Conservation (phyloP, 2,113 vertebrate genomes). For the Melozone crissalis region DNA sequence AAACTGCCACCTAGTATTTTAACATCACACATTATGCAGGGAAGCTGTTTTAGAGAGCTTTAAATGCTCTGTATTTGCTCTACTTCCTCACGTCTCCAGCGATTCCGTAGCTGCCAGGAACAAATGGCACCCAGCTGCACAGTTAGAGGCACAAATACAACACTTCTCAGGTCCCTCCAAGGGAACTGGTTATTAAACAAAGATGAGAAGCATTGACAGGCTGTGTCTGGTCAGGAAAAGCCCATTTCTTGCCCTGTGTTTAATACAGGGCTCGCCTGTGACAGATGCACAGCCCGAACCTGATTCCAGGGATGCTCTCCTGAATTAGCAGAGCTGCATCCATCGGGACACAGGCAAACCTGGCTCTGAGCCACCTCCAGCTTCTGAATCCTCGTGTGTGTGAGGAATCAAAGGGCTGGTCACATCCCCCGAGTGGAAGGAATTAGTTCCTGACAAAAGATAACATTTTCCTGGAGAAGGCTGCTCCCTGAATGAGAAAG, state of each 20-base stretch:
- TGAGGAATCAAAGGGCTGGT: neutral
- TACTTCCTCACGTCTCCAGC: neutral
- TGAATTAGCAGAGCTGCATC: neutral
- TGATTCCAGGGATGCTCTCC: neutral
- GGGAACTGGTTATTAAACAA: neutral
- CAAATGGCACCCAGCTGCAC: neutral
- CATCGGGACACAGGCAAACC: neutral
- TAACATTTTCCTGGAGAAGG: neutral
- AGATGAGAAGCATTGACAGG: neutral
- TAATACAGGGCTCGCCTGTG: neutral
- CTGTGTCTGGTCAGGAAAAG: neutral
- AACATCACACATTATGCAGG: neutral
- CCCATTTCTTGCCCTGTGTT: neutral
- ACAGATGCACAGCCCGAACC: neutral
- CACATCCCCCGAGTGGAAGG: neutral
- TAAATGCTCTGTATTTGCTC: neutral
- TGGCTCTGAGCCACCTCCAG: neutral
- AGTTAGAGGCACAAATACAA: neutral
- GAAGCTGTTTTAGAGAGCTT: neutral
- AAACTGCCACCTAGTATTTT: conserved; percentile 40
- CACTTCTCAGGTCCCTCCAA: neutral
- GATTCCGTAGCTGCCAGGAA: neutral
- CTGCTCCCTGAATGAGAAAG: neutral
- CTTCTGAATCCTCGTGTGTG: neutral
- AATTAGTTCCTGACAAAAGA: neutral